These are phyloP conservation scores for Drosophila ezoana DNA, from an alignment of 2,888 invertebrate genomes.

Conservation along the genomic window DNA sequence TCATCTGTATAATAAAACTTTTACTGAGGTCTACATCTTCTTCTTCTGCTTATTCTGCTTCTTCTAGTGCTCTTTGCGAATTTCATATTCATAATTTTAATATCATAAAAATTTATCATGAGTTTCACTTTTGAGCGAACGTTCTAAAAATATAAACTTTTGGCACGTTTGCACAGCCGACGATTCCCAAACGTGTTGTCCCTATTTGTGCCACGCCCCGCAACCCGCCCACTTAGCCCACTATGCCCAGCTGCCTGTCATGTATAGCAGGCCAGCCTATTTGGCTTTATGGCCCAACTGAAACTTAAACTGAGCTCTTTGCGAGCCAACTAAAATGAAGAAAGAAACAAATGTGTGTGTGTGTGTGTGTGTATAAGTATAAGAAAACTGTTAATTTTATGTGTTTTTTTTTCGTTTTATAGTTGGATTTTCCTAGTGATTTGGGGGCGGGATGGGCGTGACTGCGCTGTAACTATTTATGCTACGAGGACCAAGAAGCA, in stretches of 20 bases:
- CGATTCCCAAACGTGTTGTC: slow-evolving; percentile 44
- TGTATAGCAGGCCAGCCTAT: not conserved
- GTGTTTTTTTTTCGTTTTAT: slow-evolving; percentile 1
- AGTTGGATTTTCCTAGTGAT: slow-evolving; percentile 15
- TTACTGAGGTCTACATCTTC: not conserved
- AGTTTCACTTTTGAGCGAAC: slow-evolving; percentile 36
- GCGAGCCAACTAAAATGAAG: slow-evolving; percentile 6
- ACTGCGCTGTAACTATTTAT: slow-evolving; percentile 18
- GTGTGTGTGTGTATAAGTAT: not conserved
- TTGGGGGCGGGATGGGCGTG: slow-evolving; percentile 1
- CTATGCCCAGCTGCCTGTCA: not conserved
- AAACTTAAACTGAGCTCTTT: slow-evolving; percentile 3
- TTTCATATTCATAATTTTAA: slow-evolving; percentile 49
- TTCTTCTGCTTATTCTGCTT: not conserved
- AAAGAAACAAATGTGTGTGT: not conserved
- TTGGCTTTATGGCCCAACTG: slow-evolving; percentile 13
- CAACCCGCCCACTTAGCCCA: not conserved
- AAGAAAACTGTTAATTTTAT: slow-evolving; percentile 24
- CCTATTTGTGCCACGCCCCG: slow-evolving; percentile 15
- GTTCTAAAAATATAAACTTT: slow-evolving; percentile 32
- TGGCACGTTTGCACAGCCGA: slow-evolving; percentile 39
- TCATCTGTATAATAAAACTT: not conserved
- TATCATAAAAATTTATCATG: slow-evolving; percentile 45
- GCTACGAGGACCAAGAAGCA: not conserved
- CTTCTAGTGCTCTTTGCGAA: slow-evolving; percentile 13